Conservation (phyloP, 2,888 invertebrate species). For the Nemapogon koenigi region DNA sequence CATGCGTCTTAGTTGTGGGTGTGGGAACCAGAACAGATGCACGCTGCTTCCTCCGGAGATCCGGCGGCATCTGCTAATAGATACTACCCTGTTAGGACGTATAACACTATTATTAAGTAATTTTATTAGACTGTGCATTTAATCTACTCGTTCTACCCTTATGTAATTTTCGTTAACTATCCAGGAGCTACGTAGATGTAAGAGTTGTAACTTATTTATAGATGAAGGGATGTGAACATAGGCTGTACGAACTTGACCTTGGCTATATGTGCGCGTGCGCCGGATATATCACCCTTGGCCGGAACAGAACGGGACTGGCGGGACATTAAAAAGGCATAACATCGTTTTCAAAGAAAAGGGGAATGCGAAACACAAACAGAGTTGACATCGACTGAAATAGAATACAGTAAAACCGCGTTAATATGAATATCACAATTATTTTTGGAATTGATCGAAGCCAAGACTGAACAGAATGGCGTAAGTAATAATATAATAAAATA, state of each 20-base stretch:
- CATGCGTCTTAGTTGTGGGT: neutral
- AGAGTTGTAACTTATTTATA: too few relatives aligned
- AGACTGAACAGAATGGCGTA: too few relatives aligned
- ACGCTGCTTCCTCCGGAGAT: neutral
- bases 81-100: neutral
- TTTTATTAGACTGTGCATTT: neutral
- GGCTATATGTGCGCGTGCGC: slow-evolving; percentile 5
- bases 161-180: too few relatives aligned
- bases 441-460: too few relatives aligned
- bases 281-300: too few relatives aligned
- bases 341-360: slow-evolving; percentile 4
- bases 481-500: too few relatives aligned
- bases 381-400: slow-evolving; percentile 2
- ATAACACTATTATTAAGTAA: neutral
- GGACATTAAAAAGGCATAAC: too few relatives aligned
- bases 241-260: slow-evolving; percentile 7
- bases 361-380: slow-evolving; percentile 2
- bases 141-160: too few relatives aligned
- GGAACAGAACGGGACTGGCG: slow-evolving; percentile 6
- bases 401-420: too few relatives aligned
- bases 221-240: too few relatives aligned
- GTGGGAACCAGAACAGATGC: slow-evolving; percentile 7
- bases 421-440: too few relatives aligned
- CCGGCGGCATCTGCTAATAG: neutral
- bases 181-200: too few relatives aligned